Conservation (phyloP, 2,113 vertebrate species). For the Ptilonorhynchus violaceus region DNA sequence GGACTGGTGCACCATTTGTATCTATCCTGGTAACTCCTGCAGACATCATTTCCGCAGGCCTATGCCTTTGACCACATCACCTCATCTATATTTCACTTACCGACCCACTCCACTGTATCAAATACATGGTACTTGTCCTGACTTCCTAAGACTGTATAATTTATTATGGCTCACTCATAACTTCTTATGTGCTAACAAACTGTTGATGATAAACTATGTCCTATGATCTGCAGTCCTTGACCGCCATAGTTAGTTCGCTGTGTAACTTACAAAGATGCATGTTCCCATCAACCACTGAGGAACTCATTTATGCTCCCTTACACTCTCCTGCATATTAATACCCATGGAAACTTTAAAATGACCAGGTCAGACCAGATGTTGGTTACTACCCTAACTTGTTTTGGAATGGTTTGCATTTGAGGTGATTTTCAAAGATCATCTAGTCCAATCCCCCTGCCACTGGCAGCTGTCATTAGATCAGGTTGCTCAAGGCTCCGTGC, state of each 20-base stretch:
- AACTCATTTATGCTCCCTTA: not conserved
- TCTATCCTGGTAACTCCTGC: not conserved
- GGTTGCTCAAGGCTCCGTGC: not conserved
- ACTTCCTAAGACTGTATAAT: not conserved
- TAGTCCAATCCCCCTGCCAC: not conserved
- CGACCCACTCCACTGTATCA: not conserved
- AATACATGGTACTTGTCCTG: not conserved
- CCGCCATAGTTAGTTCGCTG: not conserved
- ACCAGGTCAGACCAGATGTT: not conserved
- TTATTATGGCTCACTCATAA: not conserved
- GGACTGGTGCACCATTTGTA: not conserved
- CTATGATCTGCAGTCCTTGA: not conserved
- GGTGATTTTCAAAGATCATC: not conserved
- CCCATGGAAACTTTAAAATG: not conserved
- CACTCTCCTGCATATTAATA: not conserved
- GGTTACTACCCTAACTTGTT: not conserved
- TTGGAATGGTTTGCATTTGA: not conserved
- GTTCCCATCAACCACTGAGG: not conserved
- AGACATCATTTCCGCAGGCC: not conserved
- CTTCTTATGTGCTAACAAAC: not conserved
- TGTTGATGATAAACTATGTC: not conserved
- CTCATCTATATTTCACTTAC: not conserved
- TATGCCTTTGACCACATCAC: not conserved
- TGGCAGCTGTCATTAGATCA: not conserved
- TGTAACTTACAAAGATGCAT: not conserved